Base-by-base conservation (phyloP, 2,113 vertebrate genomes). In the Synchiropus splendidus region DNA sequence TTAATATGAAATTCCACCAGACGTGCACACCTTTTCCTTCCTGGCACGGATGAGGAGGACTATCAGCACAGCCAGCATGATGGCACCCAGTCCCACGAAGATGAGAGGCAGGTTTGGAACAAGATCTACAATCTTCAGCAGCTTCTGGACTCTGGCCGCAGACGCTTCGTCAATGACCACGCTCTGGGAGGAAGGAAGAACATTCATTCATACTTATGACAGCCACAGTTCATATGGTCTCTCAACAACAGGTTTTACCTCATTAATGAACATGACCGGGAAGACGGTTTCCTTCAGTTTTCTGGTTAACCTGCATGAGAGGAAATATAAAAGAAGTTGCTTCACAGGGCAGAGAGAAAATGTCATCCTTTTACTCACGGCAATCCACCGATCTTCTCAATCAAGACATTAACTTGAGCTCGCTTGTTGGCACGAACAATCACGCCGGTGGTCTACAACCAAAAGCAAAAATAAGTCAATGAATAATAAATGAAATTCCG, bases 251-350 rank as follows among this genome's bases (percentile, higher is more conserved):
- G 9, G 21, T 39, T 31, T 67, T 51, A 86, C 86, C 82, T 87
- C 86, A 18, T 86, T 86, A 14, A 87, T 11, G 41, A 84, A 87
- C 74, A 86, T 75, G 10, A 87, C 43, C 1, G 86, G 86, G 37
- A 88, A 81, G 16, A 88, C 13, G 1, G 68, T 86, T 0, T 62
- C 41, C 8, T 79, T 83, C 9, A 88, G 6, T 6, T 0, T 0
- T 55, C 6, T 81, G 5, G 83, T 86, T 31, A 35, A 47, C 27
- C 86, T 88, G 73, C 54, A 27, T 9, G 30, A n/a, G 39, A 45
- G 1, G 42, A 6, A 48, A 39, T 3, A 33, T 9, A 53, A 30
- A 31, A 18, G 9, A 15, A 12, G 2, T 11, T 31, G 1, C 51
- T 12, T 2, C n/a, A 30, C n/a, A 12, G 5, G 6, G 14, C 9